Base-by-base conservation (phyloP, 2,113 vertebrate species). In the Pedionomus torquatus region DNA sequence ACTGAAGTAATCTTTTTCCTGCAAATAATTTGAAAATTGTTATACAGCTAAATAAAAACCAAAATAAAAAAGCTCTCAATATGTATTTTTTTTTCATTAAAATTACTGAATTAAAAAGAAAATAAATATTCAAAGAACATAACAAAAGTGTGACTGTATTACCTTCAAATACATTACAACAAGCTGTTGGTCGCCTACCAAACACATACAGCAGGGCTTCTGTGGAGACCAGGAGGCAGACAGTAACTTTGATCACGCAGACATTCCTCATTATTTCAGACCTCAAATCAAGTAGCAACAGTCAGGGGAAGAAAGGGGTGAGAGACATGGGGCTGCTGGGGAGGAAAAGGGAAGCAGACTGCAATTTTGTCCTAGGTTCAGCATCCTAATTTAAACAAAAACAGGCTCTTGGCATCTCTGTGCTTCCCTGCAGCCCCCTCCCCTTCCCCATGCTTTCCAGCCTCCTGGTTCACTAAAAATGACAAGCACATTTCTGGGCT, bases 231-330 rank as follows among this genome's bases (percentile, higher is more conserved):
- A 83, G 87, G 37, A 96, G 89, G 86, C 76, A 96, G 88, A 96
- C 52, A 95, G 74, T 82, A 94, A 94, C 92, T 97, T 95, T 97
- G 95, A 96, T 97, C 95, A 96, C 18, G 83, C 74, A 94, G 94
- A 89, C 87, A 93, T 78, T 89, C 87, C 93, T 98, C 95, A 89
- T 97, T 96, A 97, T 97, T 97, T 97, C 92, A 97, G 93, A 96
- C 91, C 86, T 95, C 87, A 97, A 96, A 95, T 97, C 95, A 95
- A 96, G 87, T 65, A 96, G 89, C 74, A 97, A 92, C 70, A 93
- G 93, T 79, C 84, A 96, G 70, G 64, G 83, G 66, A 91, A 92
- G 93, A 96, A 95, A 87, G n/a, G 83, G 72, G 91, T 76, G 68
- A 96, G 77, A 93, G 90, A 80, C 54, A 92, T 46, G 95, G 87